Conservation (phyloP, 2,797 vertebrate species). For the Hapalemur alaotrensis region DNA sequence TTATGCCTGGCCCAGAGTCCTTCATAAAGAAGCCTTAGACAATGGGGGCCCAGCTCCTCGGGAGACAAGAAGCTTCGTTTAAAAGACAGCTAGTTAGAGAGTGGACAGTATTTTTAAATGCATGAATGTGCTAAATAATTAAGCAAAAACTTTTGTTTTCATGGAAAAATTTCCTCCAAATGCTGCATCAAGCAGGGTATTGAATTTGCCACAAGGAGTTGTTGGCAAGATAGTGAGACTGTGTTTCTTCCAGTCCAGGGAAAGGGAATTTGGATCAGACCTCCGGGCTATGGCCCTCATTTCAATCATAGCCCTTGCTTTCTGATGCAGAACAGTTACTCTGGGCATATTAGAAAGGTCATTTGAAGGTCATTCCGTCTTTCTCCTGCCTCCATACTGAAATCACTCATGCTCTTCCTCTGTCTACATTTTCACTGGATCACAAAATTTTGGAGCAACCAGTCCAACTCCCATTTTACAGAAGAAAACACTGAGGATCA, state of each 20-base stretch:
- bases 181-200: slow-evolving; percentile 38
- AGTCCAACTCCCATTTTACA: background rate
- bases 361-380: slow-evolving; percentile 14
- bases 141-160: slow-evolving; percentile 72
- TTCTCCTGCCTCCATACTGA: background rate
- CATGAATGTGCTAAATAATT: slow-evolving; percentile 71
- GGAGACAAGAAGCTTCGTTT: slow-evolving; percentile 57
- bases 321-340: background rate
- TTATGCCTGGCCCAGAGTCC: background rate
- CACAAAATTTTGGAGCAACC: background rate
- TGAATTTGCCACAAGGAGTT: slow-evolving; percentile 62
- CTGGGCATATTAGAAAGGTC: slow-evolving; percentile 20
- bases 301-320: background rate
- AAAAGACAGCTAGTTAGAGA: slow-evolving; percentile 68
- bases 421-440: background rate
- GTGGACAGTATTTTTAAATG: slow-evolving; percentile 71
- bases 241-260: slow-evolving; percentile 48
- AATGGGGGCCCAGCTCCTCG: background rate
- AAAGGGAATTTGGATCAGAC: slow-evolving; percentile 37
- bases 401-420: background rate
- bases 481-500: background rate
- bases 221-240: slow-evolving; percentile 52
- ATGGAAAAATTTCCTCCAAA: slow-evolving; percentile 56
- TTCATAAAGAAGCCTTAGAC: slow-evolving; percentile 47
- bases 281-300: background rate